Evolutionary conservation across 1,140 invertebrate genomes (phyloP).

Genomic region (Aphelenchoides besseyi): DNA sequence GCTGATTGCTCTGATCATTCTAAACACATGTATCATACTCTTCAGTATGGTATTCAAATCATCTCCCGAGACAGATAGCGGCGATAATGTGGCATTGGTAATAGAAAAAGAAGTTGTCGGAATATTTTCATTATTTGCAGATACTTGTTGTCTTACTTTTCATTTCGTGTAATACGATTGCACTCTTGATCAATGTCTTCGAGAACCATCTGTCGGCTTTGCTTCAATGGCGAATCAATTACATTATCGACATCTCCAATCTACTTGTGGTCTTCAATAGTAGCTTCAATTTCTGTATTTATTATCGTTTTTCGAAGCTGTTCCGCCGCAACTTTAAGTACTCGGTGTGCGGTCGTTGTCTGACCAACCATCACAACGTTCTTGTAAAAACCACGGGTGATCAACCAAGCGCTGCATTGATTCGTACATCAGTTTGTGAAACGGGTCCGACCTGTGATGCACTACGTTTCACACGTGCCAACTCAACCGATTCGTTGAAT

Average conservation of each 20-base stretch:
- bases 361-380: not conserved
- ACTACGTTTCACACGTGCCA: not conserved
- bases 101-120: too few relatives aligned
- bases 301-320: conserved; percentile 44
- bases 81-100: conserved; percentile 58
- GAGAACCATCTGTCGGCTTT: conserved; percentile 45
- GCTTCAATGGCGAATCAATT: conserved; percentile 52
- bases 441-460: not conserved
- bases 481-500: conserved; percentile 6
- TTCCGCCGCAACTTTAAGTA: conserved; percentile 42
- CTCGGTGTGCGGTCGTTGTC: conserved; percentile 34
- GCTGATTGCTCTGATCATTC: conserved; percentile 47
- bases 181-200: conserved; percentile 57
- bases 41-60: conserved; percentile 41
- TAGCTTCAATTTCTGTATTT: conserved; percentile 54
- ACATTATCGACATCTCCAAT: conserved; percentile 59
- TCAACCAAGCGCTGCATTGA: not conserved
- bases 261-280: conserved; percentile 62
- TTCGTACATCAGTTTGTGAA: not conserved
- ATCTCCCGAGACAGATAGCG: conserved; percentile 30
- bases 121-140: conserved; percentile 34
- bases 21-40: conserved; percentile 58
- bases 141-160: conserved; percentile 61
- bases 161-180: conserved; percentile 57
- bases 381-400: not conserved